Base-by-base conservation (phyloP, 2,113 vertebrate species). In the Neotragus pygmaeus region DNA sequence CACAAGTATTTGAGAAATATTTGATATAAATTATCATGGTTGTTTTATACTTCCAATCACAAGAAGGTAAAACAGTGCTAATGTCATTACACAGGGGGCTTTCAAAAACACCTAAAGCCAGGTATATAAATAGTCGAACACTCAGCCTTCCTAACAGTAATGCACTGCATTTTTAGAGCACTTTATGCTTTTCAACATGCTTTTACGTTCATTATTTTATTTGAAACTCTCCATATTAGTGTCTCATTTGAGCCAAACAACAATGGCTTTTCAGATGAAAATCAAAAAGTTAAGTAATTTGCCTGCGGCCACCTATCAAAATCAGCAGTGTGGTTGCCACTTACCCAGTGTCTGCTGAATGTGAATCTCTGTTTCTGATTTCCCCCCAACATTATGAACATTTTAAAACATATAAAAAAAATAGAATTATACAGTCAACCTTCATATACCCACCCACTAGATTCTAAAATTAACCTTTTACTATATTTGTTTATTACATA, bases 1-100 rank as follows among this genome's bases (percentile, higher is more conserved):
- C 33, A 92, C 39, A 97, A 43, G 66, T 92, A 85, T 62, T 78
- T 77, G 90, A 95, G 53, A 84, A 88, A 49, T 78, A 81, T 60
- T 60, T 95, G 73, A 62, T 66, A 95, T 36, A 90, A 64, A 94
- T 13, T 55, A 19, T 23, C 60, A 83, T 47, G 30, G 47, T 62
- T 55, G 58, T 49, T 81, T 80, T 84, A 82, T 39, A 78, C 36
- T 78, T 97, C 47, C 47, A 94, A 84, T 1, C 19, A 15, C n/a
- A 83, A 96, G 47, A 70, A 60, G 43, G 25, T 60, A 23, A 58
- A 97, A 83, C 16, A 82, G 55, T 47, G 30, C 8, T 66, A 86
- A 91, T 53, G 58, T 57, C 27, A 86, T 25, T 45, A 51, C 13
- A 36, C 5, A 30, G 33, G 30, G 33, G 70, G 47, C 51, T 82